Base-by-base conservation (phyloP, 1,140 invertebrate genomes). In the Drosophila mayri region DNA sequence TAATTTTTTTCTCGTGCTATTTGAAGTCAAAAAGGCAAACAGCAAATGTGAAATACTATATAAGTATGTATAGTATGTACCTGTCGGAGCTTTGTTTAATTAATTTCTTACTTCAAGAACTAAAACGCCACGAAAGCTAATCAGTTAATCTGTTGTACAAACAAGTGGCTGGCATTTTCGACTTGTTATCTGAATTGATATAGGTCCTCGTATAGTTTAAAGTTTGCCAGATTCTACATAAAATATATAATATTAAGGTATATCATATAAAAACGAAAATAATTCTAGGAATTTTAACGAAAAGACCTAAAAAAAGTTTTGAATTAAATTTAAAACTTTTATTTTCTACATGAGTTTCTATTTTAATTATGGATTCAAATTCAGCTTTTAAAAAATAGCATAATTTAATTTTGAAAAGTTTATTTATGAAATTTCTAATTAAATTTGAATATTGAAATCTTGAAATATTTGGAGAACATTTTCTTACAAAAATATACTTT, bases 1-100 rank as follows among this genome's bases (percentile, higher is more conserved):
- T 25, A 71, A 57, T 57, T 71, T 63, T 67, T 28, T 35, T 35
- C 10, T 43, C 43, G 62, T 66, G 20, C 16, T 41, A 52, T 68
- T 68, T 68, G 28, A 68, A 68, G 65, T 67, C 63, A 63, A 65
- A 32, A 55, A 55, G 52, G 38, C 62, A 32, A 62, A 41, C 55
- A 43, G n/a, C 62, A 43, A 64, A 37, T 61, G 62, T 32, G 54
- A 54, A 25, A 57, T 40, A 25, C 40, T 57, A 38, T 40, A 11
- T 28, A 18, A 3, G 28, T 14, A 52, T 52, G 18, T 52, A 32
- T 28, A 22, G 44, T 54, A 37, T 54, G 50, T 38, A 38, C 16
- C n/a, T 32, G 35, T 25, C 30, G 37, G 28, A 20, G 62, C 62
- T 61, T 14, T 61, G 61, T 64, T 64, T 62, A 62, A 35, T 65